phyloP scores from a whole-genome alignment of 2,113 vertebrate species.

The Melanostigma gelatinosum region DNA sequence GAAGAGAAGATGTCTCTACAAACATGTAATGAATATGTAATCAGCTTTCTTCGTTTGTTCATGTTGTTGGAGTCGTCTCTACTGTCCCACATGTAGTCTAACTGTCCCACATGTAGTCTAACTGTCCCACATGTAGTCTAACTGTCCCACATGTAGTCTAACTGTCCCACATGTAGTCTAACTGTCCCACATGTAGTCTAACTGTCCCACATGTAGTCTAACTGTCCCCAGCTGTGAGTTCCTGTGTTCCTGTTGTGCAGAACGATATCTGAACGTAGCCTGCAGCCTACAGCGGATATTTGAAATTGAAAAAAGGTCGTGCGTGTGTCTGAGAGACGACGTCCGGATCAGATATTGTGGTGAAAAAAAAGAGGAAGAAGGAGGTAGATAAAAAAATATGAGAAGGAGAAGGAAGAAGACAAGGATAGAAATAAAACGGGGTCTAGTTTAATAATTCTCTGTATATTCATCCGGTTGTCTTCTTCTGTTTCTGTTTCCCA shows the following conservation, averaged over 20 bases:
- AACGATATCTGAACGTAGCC: too few species aligned
- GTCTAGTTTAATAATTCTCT: not conserved
- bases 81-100: not conserved
- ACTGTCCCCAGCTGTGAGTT: slow-evolving; percentile 6
- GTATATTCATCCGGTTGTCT: not conserved
- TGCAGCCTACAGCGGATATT: too few species aligned
- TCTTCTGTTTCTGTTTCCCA: not conserved
- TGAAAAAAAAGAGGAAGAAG: not conserved
- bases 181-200: not conserved
- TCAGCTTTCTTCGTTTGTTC: not conserved
- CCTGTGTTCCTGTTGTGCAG: not conserved
- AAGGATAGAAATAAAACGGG: not conserved
- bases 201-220: not conserved
- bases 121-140: not conserved
- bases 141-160: not conserved
- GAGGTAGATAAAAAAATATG: not conserved
- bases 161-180: not conserved
- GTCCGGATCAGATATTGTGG: not conserved
- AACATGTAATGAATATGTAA: not conserved
- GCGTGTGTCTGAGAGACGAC: not conserved
- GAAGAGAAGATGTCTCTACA: not conserved
- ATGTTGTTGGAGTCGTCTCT: not conserved
- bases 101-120: not conserved
- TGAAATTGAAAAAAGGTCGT: too few species aligned
- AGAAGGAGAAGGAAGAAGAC: not conserved